Conservation (phyloP, 2,797 vertebrate species). For the Cirrhinus molitorella region DNA sequence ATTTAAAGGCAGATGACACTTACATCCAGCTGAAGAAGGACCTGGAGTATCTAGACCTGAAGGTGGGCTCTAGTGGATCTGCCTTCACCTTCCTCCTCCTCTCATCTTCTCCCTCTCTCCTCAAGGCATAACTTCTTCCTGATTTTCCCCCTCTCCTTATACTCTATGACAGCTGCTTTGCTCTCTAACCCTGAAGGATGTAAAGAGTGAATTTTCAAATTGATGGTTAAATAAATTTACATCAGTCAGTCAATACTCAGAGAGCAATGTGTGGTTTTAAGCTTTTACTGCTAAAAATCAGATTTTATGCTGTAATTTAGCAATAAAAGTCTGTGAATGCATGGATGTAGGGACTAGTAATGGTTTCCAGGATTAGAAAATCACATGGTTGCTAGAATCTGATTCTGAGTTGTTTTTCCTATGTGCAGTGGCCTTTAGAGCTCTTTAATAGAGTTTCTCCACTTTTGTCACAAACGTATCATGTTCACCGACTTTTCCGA, state of each 20-base stretch:
- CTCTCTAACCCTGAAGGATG: constrained; percentile 58
- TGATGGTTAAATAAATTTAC: constrained; percentile 11
- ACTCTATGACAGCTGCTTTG: constrained; percentile 59
- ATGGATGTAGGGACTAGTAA: neutral
- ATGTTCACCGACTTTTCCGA: constrained; percentile 33
- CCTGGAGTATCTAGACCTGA: constrained; percentile 98
- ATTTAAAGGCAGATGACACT: constrained; percentile 95
- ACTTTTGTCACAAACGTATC: constrained; percentile 15
- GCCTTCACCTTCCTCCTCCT: constrained; percentile 61
- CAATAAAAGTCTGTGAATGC: constrained; percentile 23
- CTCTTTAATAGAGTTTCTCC: constrained; percentile 24
- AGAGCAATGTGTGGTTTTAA: constrained; percentile 10
- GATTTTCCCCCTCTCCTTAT: constrained; percentile 57
- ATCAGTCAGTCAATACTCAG: constrained; percentile 15
- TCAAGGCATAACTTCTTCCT: constrained; percentile 25
- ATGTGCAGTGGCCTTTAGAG: constrained; percentile 16
- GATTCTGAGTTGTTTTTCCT: constrained; percentile 53
- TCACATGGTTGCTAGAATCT: constrained; percentile 2
- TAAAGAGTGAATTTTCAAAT: constrained; percentile 44
- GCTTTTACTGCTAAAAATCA: constrained; percentile 12
- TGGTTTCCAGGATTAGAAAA: constrained; percentile 39
- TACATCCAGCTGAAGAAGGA: constrained; percentile 99
- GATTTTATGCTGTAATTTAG: constrained; percentile 31
- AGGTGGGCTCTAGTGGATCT: constrained; percentile 84
- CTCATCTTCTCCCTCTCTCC: constrained; percentile 62